These are phyloP conservation scores for Trematocara macrostoma DNA, from an alignment of 2,113 vertebrate species.

Conservation along the genomic window DNA sequence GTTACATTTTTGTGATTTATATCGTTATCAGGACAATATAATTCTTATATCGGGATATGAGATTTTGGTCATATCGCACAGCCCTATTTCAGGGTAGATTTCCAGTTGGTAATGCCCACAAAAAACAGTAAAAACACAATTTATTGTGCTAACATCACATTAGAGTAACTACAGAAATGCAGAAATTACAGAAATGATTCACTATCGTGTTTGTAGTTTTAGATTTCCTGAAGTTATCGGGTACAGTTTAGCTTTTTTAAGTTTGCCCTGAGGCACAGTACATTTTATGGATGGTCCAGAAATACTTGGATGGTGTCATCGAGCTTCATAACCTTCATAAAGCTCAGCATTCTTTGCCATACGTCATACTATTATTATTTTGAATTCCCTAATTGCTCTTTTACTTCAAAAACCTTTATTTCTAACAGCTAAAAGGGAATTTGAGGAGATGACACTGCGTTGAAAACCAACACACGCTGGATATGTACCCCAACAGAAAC, in stretches of 20 bases:
- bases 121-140: accelerated
- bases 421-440: background rate
- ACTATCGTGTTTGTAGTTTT: background rate
- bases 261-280: background rate
- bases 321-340: background rate
- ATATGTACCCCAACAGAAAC: accelerated
- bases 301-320: background rate
- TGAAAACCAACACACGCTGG: background rate
- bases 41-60: too few species aligned
- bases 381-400: background rate
- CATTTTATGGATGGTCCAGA: background rate
- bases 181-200: background rate
- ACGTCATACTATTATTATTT: background rate
- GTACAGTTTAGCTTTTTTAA: background rate
- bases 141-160: background rate
- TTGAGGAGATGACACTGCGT: background rate
- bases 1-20: too few species aligned
- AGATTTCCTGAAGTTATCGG: background rate
- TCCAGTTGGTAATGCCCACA: accelerated
- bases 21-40: too few species aligned
- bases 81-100: background rate
- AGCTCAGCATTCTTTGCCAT: background rate
- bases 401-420: background rate
- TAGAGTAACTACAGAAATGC: background rate
- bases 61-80: too few species aligned